A percentile compares a stretch with the other conserved stretches of the same genome.
Conservation (phyloP, 1,140 invertebrate species). For the Drosophila suzukii region DNA sequence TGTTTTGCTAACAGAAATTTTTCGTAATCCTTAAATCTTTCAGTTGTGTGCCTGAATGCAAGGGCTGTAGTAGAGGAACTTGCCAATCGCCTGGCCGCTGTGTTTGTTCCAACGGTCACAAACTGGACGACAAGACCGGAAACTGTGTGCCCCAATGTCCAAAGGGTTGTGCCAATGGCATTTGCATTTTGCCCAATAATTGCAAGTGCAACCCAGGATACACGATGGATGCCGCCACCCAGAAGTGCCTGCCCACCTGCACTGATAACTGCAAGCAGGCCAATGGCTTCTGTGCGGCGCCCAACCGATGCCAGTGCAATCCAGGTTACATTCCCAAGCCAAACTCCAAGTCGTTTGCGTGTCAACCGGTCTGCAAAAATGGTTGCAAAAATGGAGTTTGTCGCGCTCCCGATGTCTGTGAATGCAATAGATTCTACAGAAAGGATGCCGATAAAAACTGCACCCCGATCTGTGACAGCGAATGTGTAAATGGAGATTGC, state of each 20-base stretch:
- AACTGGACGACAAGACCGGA: constrained; percentile 17
- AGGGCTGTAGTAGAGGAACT: constrained; percentile 41
- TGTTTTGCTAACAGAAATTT: too few relatives aligned
- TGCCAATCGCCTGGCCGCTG: constrained; percentile 38
- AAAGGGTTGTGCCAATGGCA: constrained; percentile 44
- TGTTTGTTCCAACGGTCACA: constrained; percentile 7
- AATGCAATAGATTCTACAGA: constrained; percentile 84
- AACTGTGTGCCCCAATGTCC: constrained; percentile 50
- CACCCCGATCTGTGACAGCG: constrained; percentile 17
- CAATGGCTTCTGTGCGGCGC: constrained; percentile 28
- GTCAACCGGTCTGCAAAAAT: constrained; percentile 43
- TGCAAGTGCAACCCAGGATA: constrained; percentile 53
- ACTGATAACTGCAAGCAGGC: constrained; percentile 10
- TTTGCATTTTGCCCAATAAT: constrained; percentile 25
- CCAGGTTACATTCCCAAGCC: constrained; percentile 22
- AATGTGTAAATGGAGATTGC: constrained; percentile 31
- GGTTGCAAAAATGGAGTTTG: constrained; percentile 61
- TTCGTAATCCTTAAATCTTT: not conserved
- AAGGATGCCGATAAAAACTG: constrained; percentile 68
- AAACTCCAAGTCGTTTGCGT: constrained; percentile 13
- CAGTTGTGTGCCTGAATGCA: constrained; percentile 52
- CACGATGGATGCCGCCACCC: constrained; percentile 18
- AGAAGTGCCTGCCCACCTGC: constrained; percentile 45
- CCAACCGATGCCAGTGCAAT: constrained; percentile 34
- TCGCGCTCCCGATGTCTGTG: constrained; percentile 45